phyloP scores from a whole-genome alignment of 2,113 vertebrate genomes.

The Mustela nigripes region DNA sequence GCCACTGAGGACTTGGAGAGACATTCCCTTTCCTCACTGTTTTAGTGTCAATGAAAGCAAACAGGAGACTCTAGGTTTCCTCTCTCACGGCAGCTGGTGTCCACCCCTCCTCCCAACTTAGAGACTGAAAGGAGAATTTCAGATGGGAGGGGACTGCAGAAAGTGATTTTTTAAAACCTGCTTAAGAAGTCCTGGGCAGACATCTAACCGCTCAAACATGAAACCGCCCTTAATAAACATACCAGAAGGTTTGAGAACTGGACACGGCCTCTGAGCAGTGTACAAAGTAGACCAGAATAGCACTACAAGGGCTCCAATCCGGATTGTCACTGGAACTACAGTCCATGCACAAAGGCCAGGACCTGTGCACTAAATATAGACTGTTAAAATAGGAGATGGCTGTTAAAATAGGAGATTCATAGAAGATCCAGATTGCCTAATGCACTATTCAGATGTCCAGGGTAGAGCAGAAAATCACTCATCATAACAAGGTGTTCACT shows the following conservation, averaged over 20 bases:
- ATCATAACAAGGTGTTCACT: neutral
- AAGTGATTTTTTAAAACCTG: neutral
- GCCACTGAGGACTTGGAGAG: too few relatives aligned
- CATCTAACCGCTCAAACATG: neutral
- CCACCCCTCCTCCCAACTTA: too few relatives aligned
- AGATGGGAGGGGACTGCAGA: neutral
- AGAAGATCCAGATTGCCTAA: neutral
- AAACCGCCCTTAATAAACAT: neutral
- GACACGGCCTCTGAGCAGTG: neutral
- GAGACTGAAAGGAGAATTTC: neutral
- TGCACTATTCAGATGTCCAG: neutral
- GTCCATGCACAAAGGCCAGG: neutral
- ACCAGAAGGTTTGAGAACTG: neutral
- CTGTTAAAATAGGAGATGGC: neutral
- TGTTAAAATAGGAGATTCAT: too few relatives aligned
- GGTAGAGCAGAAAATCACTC: rapidly evolving
- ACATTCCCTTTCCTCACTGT: neutral
- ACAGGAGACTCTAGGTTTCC: neutral
- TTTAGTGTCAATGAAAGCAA: neutral
- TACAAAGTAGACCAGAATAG: neutral
- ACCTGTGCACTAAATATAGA: neutral
- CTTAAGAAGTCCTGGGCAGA: neutral
- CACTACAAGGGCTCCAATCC: neutral
- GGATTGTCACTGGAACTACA: neutral
- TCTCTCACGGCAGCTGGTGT: neutral